Evolutionary conservation across 2,113 vertebrate genomes (phyloP), one percentile per base, ranked within the genome.

Genomic region (Oreocharis arfaki): DNA sequence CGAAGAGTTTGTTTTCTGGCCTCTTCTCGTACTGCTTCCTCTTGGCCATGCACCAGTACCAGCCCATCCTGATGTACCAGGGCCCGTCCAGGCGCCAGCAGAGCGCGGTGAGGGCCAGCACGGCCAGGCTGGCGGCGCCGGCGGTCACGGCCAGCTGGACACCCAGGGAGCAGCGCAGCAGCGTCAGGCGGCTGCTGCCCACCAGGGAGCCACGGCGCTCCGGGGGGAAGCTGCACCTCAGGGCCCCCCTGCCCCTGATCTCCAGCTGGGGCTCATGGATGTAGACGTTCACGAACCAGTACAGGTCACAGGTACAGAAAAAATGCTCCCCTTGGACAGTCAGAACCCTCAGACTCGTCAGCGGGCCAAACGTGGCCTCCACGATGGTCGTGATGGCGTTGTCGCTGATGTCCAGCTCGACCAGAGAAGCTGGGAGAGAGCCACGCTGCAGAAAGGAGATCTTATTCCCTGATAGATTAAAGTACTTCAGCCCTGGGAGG

Each of bases 31-130:
- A 92, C 84, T 97, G 94, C 61, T 68, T 96, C 44, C 87, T 91
- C 74, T 97, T 97, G 0, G 79, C 95, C 95, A 89, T 96, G 18
- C 95, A 97, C 96, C 96, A 97, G 55, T 95, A 96, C 96, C 96
- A 97, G 7, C 97, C 97, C 96, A 96, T 96, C 22, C 63, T 49
- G n/a, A 96, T 1, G 4, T 97, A 97, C 97, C 97, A 97, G 42
- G 61, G 86, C n/a, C 92, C 96, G 0, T 97, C 86, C 6, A 96
- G 94, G 2, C 21, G 24, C 91, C 95, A 95, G 76, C 95, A 97
- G 10, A 95, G 73, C 17, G 11, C 27, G 0, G 81, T 83, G 19
- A 94, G 13, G 14, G 30, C 53, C 67, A 84, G 18, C 22, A 87
- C 82, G 0, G 70, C 35, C 55, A 96, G 70, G 30, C 71, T 3